Base-by-base conservation (phyloP, 2,113 vertebrate species). In the Onychostoma macrolepis region DNA sequence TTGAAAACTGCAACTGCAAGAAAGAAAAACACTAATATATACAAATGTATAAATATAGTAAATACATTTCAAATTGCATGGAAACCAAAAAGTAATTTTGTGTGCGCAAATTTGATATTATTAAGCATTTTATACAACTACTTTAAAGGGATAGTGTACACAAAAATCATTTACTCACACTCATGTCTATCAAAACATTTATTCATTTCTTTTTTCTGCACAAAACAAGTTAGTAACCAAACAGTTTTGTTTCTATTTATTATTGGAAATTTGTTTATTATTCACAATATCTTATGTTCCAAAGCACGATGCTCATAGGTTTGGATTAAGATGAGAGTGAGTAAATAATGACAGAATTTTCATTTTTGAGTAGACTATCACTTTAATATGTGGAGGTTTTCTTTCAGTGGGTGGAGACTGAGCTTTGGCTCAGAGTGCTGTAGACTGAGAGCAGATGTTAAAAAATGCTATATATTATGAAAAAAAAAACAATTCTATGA, bases 401-500 rank as follows among this genome's bases (percentile, higher is more conserved):
- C 19, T 24, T 72, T 41, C 69, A 75, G 12, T 75, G 72, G 12
- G 6, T 45, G 72, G n/a, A 45, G 74, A 48, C 2, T 17, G 24
- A 76, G 41, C 74, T 76, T 48, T 48, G 41, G n/a, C 41, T 76
- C 74, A 45, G 9, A 72, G 36, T 74, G 71, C 71, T 74, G 10
- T 19, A 19, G 17, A 71, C 67, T 19, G 33, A 71, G 33, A 33
- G 19, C 33, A 72, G 69, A 74, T 74, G 21, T 74, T 30, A 21
- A 36, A n/a, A 79, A 38, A 38, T 36, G 0, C 12, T 4, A 79
- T 19, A 36, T 36, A 79, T 36, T 6, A 38, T 43, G 56, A 24
- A 41, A 41, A 80, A 61, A 61, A 12, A 30, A 48, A 48, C 4
- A 43, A n/a, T n/a, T 45, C 45, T 30, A 7, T 69, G 15, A 8